These are phyloP conservation scores for Albula goreensis DNA, from an alignment of 2,113 vertebrate species.

Conservation along the genomic window DNA sequence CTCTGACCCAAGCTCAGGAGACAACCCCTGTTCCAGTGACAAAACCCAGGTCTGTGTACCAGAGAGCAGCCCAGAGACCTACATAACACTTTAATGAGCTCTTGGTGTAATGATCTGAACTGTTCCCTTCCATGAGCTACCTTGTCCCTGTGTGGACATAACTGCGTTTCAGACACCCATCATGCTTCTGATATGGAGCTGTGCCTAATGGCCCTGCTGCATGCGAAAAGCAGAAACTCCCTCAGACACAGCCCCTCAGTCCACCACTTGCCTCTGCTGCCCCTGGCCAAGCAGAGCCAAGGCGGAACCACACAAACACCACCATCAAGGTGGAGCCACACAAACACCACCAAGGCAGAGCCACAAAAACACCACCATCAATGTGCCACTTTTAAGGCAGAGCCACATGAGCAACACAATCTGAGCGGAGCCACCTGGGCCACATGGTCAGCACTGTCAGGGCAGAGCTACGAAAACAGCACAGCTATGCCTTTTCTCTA, in stretches of 20 bases:
- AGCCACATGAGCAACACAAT: too few species aligned
- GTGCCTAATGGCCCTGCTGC: too few species aligned
- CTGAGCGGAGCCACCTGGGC: not conserved
- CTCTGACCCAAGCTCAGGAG: not conserved
- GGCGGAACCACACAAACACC: not conserved
- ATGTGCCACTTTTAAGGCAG: not conserved
- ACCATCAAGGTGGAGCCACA: not conserved
- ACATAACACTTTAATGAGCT: not conserved
- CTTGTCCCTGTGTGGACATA: not conserved
- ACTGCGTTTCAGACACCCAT: not conserved
- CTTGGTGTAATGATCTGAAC: not conserved
- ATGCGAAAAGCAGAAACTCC: too few species aligned
- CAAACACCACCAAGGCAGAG: not conserved
- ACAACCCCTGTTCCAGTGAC: not conserved
- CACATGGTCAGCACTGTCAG: not conserved
- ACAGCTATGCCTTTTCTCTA: constrained; percentile 3
- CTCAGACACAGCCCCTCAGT: too few species aligned
- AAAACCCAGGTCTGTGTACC: not conserved
- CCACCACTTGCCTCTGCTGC: not conserved
- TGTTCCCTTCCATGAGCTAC: not conserved
- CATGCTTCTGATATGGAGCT: not conserved
- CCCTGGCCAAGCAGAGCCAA: constrained; percentile 1
- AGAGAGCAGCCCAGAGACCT: not conserved
- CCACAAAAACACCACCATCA: not conserved
- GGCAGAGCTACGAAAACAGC: not conserved